Evolutionary conservation across 2,888 invertebrate genomes (phyloP).

Genomic region (Zootermopsis nevadensis): DNA sequence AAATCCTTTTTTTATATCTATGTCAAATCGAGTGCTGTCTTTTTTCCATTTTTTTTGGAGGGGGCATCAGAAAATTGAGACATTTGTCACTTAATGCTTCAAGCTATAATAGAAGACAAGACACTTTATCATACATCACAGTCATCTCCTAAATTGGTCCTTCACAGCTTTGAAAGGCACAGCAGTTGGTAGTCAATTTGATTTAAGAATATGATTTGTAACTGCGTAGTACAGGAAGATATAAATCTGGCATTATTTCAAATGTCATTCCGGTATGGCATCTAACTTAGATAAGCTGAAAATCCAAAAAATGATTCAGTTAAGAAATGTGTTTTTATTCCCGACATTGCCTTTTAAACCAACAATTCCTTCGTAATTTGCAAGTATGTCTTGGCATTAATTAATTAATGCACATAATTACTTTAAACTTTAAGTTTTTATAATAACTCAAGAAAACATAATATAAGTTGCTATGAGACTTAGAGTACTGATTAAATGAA

Average conservation of each 20-base stretch:
- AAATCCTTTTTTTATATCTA: constrained; percentile 35
- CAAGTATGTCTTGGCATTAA: too few species aligned
- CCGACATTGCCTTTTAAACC: too few species aligned
- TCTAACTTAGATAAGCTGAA: too few species aligned
- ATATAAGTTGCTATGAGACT: too few species aligned
- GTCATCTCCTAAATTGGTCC: constrained; percentile 34
- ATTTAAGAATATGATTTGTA: neutral
- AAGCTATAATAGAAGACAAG: constrained; percentile 35
- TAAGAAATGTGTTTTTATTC: too few species aligned
- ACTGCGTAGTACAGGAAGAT: neutral
- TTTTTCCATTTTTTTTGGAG: neutral
- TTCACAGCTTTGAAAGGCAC: neutral
- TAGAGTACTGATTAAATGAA: too few species aligned
- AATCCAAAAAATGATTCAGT: too few species aligned
- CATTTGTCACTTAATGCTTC: constrained; percentile 49
- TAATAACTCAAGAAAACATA: too few species aligned
- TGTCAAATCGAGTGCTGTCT: constrained; percentile 35
- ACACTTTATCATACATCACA: constrained; percentile 41
- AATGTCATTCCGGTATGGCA: too few species aligned
- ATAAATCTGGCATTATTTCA: neutral
- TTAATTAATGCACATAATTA: too few species aligned
- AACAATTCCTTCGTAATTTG: too few species aligned
- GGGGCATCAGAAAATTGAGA: constrained; percentile 46
- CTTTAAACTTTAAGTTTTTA: too few species aligned
- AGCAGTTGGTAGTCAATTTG: neutral